A percentile compares a stretch with the other conserved stretches of the same genome.
phyloP scores from a whole-genome alignment of 2,797 vertebrate genomes.

The Enteromius treurensis region DNA sequence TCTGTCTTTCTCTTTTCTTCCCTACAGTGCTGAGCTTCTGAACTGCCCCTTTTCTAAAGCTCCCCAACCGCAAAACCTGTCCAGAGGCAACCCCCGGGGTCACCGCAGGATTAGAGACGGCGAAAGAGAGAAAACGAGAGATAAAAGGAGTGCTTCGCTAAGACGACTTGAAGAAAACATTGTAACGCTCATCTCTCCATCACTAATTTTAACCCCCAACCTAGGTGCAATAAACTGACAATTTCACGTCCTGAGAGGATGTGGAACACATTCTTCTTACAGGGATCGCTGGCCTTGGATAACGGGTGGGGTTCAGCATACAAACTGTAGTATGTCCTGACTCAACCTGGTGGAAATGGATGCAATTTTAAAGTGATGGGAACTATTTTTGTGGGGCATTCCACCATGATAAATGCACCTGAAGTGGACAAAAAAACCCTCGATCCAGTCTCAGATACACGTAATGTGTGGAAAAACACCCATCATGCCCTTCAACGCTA shows the following conservation, averaged over 20 bases:
- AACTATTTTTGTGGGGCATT: conserved; percentile 13
- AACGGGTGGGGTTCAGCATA: conserved; percentile 22
- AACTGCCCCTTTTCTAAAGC: conserved; percentile 61
- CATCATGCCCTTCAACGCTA: conserved; percentile 57
- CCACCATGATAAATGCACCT: conserved; percentile 36
- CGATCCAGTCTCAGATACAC: conserved; percentile 43
- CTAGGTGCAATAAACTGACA: conserved; percentile 43
- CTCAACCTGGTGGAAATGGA: conserved; percentile 30
- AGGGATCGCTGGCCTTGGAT: conserved; percentile 26
- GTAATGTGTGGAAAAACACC: conserved; percentile 48
- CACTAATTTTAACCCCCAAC: conserved; percentile 42
- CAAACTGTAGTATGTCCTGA: conserved; percentile 40
- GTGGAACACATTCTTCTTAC: conserved; percentile 44
- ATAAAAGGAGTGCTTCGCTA: conserved; percentile 38
- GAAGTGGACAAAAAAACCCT: conserved; percentile 21
- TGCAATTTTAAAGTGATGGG: conserved; percentile 32
- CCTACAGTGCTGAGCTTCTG: conserved; percentile 84
- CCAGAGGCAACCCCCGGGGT: conserved; percentile 63
- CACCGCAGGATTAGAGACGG: conserved; percentile 48
- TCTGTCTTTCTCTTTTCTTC: conserved; percentile 52
- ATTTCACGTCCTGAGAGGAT: conserved; percentile 17
- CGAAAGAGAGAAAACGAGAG: conserved; percentile 48
- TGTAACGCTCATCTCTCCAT: conserved; percentile 42
- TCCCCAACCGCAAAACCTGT: conserved; percentile 61
- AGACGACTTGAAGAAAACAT: conserved; percentile 48